Conservation (phyloP, 2,888 invertebrate species). For the Stramonita haemastoma region DNA sequence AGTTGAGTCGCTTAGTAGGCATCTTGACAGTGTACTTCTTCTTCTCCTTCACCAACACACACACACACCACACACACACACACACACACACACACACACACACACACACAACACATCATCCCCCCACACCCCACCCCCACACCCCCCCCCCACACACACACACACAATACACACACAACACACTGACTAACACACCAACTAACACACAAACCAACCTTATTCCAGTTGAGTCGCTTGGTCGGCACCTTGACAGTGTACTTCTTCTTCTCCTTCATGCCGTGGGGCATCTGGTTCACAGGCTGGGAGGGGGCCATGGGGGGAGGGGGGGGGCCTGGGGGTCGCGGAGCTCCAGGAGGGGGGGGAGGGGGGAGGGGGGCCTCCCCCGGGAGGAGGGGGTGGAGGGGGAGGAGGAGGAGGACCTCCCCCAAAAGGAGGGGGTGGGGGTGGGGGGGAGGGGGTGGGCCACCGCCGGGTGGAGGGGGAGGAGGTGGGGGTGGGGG, state of each 20-base stretch:
- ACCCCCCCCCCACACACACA: too few species aligned
- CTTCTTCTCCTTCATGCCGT: slow-evolving; percentile 94
- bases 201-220: slow-evolving; percentile 81
- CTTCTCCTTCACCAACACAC: slow-evolving; percentile 96
- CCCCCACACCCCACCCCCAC: too few species aligned
- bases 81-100: too few species aligned
- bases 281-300: slow-evolving; percentile 81
- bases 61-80: too few species aligned
- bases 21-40: slow-evolving; percentile 93
- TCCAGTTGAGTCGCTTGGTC: slow-evolving; percentile 96
- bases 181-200: neutral
- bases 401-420: slow-evolving; percentile 58
- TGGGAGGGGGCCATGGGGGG: slow-evolving; percentile 61
- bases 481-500: slow-evolving; percentile 50
- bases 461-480: slow-evolving; percentile 54
- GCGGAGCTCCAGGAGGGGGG: slow-evolving; percentile 77
- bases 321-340: slow-evolving; percentile 80
- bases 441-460: slow-evolving; percentile 59
- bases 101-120: too few species aligned
- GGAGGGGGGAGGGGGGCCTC: slow-evolving; percentile 67
- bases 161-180: too few species aligned
- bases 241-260: slow-evolving; percentile 93
- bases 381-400: slow-evolving; percentile 70
- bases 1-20: slow-evolving; percentile 94
- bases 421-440: slow-evolving; percentile 48